phyloP scores from a whole-genome alignment of 2,797 vertebrate genomes.

The Typhlichthys eigenmanni region DNA sequence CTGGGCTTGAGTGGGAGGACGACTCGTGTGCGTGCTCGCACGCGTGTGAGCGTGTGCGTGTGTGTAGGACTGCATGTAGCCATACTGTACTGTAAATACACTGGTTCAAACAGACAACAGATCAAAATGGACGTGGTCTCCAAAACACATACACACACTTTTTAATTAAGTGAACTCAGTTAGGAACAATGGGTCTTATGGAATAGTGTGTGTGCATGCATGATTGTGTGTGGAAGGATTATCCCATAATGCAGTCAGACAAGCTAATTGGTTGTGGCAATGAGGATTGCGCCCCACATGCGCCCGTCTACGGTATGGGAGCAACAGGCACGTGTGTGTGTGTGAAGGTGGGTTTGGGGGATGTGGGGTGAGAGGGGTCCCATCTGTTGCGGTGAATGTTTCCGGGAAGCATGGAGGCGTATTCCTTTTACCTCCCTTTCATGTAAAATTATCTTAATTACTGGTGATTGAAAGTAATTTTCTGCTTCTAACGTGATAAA shows the following conservation, averaged over 20 bases:
- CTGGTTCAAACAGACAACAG: constrained; percentile 6
- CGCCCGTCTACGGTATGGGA: constrained; percentile 27
- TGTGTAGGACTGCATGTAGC: too few species aligned
- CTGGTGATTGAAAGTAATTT: too few species aligned
- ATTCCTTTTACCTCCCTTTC: constrained; percentile 2
- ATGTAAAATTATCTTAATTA: background rate
- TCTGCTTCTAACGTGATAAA: too few species aligned
- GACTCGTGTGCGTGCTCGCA: background rate
- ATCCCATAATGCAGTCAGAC: constrained; percentile 41
- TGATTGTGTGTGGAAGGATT: constrained; percentile 31
- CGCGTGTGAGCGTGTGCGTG: too few species aligned
- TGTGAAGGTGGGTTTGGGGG: constrained; percentile 8
- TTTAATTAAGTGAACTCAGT: constrained; percentile 8
- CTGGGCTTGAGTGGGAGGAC: background rate
- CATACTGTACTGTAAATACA: background rate
- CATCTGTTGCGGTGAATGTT: constrained; percentile 57
- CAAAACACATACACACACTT: constrained; percentile 2
- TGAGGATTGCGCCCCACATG: constrained; percentile 52
- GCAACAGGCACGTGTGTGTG: constrained; percentile 11
- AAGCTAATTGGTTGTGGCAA: constrained; percentile 63
- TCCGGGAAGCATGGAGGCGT: constrained; percentile 36
- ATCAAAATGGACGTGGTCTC: background rate
- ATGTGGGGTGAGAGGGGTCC: constrained; percentile 25
- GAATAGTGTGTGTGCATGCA: constrained; percentile 16
- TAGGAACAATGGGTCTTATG: constrained; percentile 40